These are phyloP conservation scores for Melanaphis sacchari DNA, from an alignment of 1,140 invertebrate species.

Conservation along the genomic window DNA sequence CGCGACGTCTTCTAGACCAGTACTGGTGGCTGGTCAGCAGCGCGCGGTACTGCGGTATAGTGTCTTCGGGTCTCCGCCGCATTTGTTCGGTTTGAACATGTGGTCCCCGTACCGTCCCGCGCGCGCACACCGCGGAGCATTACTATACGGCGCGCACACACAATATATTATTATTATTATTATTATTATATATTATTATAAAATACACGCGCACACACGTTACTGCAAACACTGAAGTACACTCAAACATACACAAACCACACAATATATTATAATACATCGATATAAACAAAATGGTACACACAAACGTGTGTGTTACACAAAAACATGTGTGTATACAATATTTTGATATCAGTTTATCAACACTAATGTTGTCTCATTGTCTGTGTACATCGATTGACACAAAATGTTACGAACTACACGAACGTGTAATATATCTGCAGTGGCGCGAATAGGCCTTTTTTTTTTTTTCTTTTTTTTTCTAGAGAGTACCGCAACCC, in stretches of 20 bases:
- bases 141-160: not conserved
- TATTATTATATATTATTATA: too few species aligned
- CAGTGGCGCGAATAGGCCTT: not conserved
- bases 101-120: conserved; percentile 43
- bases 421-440: not conserved
- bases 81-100: conserved; percentile 48
- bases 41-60: conserved; percentile 28
- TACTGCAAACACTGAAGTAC: not conserved
- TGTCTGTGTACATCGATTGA: not conserved
- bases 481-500: too few species aligned
- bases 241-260: too few species aligned
- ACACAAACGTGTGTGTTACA: not conserved
- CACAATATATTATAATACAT: not conserved
- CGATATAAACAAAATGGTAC: not conserved
- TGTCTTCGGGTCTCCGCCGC: conserved; percentile 21
- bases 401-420: not conserved
- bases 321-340: conserved; percentile 35
- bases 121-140: not conserved
- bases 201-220: not conserved
- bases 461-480: too few species aligned
- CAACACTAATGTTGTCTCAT: conserved; percentile 2
- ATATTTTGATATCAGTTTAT: conserved; percentile 50
- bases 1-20: conserved; percentile 17
- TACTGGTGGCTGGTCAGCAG: conserved; percentile 20
- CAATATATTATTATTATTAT: too few species aligned